phyloP scores from a whole-genome alignment of 2,113 vertebrate species.

The Anarhynchus alexandrinus region DNA sequence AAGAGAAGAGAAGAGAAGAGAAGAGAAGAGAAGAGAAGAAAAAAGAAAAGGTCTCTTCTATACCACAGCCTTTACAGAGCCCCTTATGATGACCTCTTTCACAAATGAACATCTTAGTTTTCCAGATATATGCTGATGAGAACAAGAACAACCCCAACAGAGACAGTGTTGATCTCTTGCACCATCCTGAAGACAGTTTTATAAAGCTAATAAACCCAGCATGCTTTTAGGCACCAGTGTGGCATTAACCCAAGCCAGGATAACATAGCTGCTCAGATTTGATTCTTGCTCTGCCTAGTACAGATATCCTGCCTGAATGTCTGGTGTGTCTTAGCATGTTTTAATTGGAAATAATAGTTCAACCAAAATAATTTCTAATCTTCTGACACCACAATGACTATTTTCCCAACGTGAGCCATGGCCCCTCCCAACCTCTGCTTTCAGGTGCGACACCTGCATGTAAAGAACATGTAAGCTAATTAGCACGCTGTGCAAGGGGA shows the following conservation, averaged over 20 bases:
- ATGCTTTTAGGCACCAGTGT: neutral
- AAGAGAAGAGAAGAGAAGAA: too few species aligned
- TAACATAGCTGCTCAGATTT: neutral
- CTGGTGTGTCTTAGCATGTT: neutral
- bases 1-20: too few species aligned
- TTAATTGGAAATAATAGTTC: neutral
- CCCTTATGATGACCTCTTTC: neutral
- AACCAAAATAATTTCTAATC: neutral
- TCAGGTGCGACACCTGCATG: neutral
- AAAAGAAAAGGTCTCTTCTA: neutral
- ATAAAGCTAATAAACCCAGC: neutral
- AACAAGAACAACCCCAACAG: neutral
- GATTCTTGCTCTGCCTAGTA: neutral
- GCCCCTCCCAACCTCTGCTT: neutral
- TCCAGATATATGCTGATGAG: neutral
- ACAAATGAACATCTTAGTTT: neutral
- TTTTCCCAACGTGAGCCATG: neutral
- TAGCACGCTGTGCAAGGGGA: accelerated
- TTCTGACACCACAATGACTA: neutral
- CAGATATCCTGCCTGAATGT: neutral
- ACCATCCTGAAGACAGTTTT: neutral
- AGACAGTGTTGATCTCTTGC: neutral
- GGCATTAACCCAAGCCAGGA: neutral
- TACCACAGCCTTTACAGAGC: neutral
- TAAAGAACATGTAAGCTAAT: neutral